Evolutionary conservation across 2,888 invertebrate genomes (phyloP).

Genomic region (Phytoseiulus persimilis): DNA sequence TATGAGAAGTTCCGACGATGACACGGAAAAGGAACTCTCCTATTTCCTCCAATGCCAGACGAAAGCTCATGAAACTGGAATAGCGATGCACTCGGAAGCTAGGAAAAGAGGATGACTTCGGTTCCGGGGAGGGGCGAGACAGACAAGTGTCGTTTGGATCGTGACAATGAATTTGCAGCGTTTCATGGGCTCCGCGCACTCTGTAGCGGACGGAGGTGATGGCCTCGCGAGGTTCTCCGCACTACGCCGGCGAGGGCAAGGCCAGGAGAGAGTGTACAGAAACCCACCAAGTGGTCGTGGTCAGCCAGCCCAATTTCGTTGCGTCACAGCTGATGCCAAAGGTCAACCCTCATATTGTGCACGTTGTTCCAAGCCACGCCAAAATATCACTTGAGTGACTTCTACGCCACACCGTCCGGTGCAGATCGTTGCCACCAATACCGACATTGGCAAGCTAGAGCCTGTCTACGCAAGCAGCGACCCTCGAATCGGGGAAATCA

Average conservation of each 20-base stretch:
- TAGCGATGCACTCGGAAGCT: too few relatives aligned
- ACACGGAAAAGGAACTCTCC: too few relatives aligned
- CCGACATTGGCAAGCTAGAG: neutral
- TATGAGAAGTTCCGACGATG: too few relatives aligned
- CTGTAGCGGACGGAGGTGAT: neutral
- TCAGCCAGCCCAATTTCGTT: neutral
- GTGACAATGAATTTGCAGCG: neutral
- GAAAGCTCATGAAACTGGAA: too few relatives aligned
- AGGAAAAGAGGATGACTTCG: too few relatives aligned
- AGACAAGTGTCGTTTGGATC: neutral
- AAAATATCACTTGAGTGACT: neutral
- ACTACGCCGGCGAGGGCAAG: neutral
- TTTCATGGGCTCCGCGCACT: neutral
- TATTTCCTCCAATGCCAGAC: too few relatives aligned
- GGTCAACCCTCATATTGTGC: neutral
- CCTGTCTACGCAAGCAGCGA: neutral
- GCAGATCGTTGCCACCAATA: too few relatives aligned
- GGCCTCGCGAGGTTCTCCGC: neutral
- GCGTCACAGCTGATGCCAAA: neutral
- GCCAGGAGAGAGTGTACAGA: neutral
- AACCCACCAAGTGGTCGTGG: neutral
- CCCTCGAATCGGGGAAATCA: neutral
- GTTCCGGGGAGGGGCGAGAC: too few relatives aligned
- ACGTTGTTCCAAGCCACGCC: neutral
- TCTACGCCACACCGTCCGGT: neutral